phyloP scores from a whole-genome alignment of 2,797 vertebrate genomes.

The Labeo calbasu region DNA sequence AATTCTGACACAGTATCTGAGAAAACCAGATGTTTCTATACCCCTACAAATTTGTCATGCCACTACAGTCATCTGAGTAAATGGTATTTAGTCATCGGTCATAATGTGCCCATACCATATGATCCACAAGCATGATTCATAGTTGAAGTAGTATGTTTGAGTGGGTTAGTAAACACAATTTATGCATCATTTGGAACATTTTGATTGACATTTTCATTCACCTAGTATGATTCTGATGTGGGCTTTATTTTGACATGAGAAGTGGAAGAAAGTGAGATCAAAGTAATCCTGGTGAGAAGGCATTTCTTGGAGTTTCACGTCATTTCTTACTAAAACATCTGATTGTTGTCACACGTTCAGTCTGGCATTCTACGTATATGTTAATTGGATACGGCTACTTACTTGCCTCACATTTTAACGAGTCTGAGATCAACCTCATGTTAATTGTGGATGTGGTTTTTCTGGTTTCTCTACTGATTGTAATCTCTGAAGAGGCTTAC shows the following conservation, averaged over 20 bases:
- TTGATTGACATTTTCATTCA: neutral
- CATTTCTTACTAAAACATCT: conserved; percentile 7
- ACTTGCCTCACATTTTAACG: conserved; percentile 47
- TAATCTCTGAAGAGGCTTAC: conserved; percentile 65
- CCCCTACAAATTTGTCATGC: neutral
- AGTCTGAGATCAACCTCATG: conserved; percentile 46
- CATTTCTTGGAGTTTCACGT: neutral
- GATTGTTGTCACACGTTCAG: neutral
- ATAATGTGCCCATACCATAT: conserved; percentile 6
- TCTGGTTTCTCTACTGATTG: conserved; percentile 62
- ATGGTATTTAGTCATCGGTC: conserved; percentile 17
- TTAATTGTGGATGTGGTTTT: conserved; percentile 62
- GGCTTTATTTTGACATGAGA: neutral
- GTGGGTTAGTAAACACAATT: neutral
- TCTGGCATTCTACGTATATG: neutral
- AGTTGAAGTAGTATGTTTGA: conserved; percentile 14
- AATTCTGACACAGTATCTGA: neutral
- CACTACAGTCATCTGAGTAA: neutral
- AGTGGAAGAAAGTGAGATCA: neutral
- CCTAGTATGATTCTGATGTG: neutral
- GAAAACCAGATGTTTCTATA: conserved; percentile 5
- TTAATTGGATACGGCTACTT: conserved; percentile 23
- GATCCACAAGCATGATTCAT: conserved; percentile 13
- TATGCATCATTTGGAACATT: neutral
- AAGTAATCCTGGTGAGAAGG: neutral